Percentiles rank a stretch among this genome's conserved stretches.
Conservation (phyloP, 2,888 invertebrate genomes). For the Andrena dorsata region DNA sequence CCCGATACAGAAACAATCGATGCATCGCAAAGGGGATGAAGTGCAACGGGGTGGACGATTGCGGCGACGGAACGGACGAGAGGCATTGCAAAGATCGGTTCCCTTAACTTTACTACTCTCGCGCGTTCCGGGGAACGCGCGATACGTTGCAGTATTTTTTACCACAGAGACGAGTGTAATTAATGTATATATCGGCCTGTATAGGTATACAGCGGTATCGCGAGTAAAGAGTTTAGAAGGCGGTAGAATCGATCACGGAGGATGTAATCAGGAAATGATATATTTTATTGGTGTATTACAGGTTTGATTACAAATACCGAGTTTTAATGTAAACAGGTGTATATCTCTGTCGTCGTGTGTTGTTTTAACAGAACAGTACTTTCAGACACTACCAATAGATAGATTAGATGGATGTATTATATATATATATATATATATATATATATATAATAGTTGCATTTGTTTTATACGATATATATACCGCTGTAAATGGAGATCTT, state of each 20-base stretch:
- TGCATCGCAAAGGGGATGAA: conserved; percentile 88
- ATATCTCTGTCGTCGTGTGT: neutral
- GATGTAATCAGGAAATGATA: conserved; percentile 39
- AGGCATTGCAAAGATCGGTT: conserved; percentile 83
- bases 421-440: conserved; percentile 14
- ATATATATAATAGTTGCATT: neutral
- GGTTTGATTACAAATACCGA: conserved; percentile 34
- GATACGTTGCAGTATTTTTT: conserved; percentile 59
- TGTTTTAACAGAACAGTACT: neutral
- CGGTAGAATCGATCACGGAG: conserved; percentile 11
- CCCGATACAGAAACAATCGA: conserved; percentile 85
- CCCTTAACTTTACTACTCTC: conserved; percentile 47
- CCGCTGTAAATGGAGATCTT: conserved; percentile 9
- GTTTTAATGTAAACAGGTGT: neutral
- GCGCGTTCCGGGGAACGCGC: neutral
- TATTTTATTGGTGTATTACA: conserved; percentile 41
- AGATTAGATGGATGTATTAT: too few species aligned
- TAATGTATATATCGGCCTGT: conserved; percentile 65
- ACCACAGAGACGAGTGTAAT: conserved; percentile 55
- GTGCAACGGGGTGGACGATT: conserved; percentile 90
- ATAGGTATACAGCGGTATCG: conserved; percentile 51
- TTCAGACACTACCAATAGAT: conserved; percentile 8
- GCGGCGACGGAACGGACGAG: conserved; percentile 90
- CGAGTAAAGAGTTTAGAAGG: conserved; percentile 43
- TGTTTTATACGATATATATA: conserved; percentile 1